phyloP scores from a whole-genome alignment of 2,113 vertebrate species.

The Sapajus apella region DNA sequence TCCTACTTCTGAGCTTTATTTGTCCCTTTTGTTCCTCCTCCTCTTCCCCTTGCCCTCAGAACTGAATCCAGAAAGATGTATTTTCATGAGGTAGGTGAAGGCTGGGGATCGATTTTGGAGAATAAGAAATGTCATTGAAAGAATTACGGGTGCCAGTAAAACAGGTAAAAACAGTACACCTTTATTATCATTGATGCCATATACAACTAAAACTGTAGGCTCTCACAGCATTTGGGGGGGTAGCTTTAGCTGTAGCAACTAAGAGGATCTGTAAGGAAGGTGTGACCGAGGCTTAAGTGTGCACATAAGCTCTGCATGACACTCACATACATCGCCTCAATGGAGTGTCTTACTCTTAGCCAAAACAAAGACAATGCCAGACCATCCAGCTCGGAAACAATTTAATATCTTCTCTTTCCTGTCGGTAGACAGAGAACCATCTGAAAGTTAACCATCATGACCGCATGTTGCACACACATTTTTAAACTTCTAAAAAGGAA shows the following conservation, averaged over 20 bases:
- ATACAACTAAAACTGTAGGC: background rate
- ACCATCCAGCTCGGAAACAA: background rate
- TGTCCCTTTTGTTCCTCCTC: background rate
- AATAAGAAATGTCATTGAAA: background rate
- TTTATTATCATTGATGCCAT: background rate
- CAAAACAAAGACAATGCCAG: background rate
- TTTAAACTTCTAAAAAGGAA: background rate
- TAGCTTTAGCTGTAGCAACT: background rate
- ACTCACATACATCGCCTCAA: rapidly evolving
- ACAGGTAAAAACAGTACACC: background rate
- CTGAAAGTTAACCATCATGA: background rate
- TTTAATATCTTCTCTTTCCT: background rate
- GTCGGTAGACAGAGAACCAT: background rate
- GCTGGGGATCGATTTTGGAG: background rate
- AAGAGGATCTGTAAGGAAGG: background rate
- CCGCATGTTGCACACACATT: background rate
- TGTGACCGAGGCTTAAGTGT: background rate
- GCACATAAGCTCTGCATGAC: background rate
- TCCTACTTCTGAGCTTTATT: background rate
- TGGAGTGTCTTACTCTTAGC: background rate
- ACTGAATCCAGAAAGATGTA: background rate
- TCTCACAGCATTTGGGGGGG: background rate
- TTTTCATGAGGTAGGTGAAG: background rate
- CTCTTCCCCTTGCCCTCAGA: background rate
- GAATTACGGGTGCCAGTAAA: background rate